Base-by-base conservation (phyloP, 1,140 invertebrate species). In the Drosophila nigrodunni region DNA sequence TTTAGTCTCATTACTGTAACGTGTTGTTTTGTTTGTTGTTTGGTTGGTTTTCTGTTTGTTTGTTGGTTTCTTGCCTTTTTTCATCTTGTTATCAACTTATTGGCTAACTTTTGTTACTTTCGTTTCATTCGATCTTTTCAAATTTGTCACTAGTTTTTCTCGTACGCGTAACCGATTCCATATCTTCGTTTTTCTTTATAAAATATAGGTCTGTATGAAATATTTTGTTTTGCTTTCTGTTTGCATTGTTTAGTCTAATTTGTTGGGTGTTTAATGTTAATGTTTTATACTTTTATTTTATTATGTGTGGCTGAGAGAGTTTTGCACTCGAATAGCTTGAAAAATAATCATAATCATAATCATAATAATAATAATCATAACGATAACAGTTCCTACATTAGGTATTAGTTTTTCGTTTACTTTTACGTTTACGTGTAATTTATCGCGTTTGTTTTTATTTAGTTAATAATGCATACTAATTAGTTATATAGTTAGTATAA, bases 341-440 rank as follows among this genome's bases (percentile, higher is more conserved):
- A 69, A 81, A 88, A 88, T 87, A 76, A 87, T 79, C 35, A 34
- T 64, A 82, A 71, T 77, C 71, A 74, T 80, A 78, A 71, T 15
- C 15, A 15, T 77, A 68, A 58, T 37, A 39, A 69, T 64, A 55
- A 68, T 69, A 65, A 62, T 81, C 64, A 72, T 77, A 70, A 86
- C 77, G 77, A 82, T 87, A 87, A 86, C 82, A 87, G 80, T 74
- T 83, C 68, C 80, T 83, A 83, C 77, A 71, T 86, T 88, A 88
- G 76, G 79, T 59, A 46, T 77, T 88, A 87, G 83, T 82, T 81
- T 79, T 74, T 41, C 39, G 37, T 39, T 39, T 41, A n/a, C 39
- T 9, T 41, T 41, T 11, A 30, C 50, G 72, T 70, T 57, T 57
- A 37, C 67, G 34, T 25, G 25, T 21, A 21, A 21, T 21, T 43